A percentile compares a stretch with the other conserved stretches of the same genome.
Conservation (phyloP, 2,888 invertebrate species). For the Cynaeus angustus region DNA sequence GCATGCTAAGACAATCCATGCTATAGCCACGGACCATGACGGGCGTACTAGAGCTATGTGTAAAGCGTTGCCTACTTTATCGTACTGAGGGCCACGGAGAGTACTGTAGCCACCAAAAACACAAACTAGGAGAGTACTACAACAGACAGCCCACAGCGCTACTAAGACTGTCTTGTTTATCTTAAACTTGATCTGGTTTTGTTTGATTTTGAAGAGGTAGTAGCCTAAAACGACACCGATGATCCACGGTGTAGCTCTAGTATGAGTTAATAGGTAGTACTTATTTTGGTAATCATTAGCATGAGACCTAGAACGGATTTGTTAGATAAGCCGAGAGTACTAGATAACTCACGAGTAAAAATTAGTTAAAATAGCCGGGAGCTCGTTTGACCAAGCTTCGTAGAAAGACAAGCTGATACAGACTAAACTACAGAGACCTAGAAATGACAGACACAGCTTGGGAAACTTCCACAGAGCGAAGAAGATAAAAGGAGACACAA, state of each 20-base stretch:
- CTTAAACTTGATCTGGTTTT: slow-evolving; percentile 29
- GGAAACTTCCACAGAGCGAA: slow-evolving; percentile 71
- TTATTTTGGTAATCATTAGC: slow-evolving; percentile 48
- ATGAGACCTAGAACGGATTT: slow-evolving; percentile 27
- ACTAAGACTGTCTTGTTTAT: slow-evolving; percentile 36
- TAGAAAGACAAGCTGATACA: slow-evolving; percentile 55
- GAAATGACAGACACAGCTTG: slow-evolving; percentile 51
- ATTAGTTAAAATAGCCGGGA: slow-evolving; percentile 56
- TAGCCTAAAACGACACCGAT: slow-evolving; percentile 63
- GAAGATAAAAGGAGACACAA: slow-evolving; percentile 72
- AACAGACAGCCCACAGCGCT: slow-evolving; percentile 55
- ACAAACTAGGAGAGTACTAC: slow-evolving; percentile 56
- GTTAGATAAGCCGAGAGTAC: not conserved
- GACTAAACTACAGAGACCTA: slow-evolving; percentile 50
- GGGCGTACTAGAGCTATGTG: slow-evolving; percentile 69
- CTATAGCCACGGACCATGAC: slow-evolving; percentile 71
- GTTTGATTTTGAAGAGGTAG: slow-evolving; percentile 54
- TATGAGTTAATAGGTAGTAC: slow-evolving; percentile 62
- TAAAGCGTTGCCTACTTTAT: slow-evolving; percentile 59
- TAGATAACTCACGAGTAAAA: slow-evolving; percentile 52
- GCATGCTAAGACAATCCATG: slow-evolving; percentile 73
- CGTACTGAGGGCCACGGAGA: slow-evolving; percentile 57
- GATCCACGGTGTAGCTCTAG: slow-evolving; percentile 63
- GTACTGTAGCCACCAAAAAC: slow-evolving; percentile 59
- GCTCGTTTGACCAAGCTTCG: slow-evolving; percentile 55